Evolutionary conservation across 1,140 invertebrate genomes (phyloP).

Genomic region (Zaprionus africanus): DNA sequence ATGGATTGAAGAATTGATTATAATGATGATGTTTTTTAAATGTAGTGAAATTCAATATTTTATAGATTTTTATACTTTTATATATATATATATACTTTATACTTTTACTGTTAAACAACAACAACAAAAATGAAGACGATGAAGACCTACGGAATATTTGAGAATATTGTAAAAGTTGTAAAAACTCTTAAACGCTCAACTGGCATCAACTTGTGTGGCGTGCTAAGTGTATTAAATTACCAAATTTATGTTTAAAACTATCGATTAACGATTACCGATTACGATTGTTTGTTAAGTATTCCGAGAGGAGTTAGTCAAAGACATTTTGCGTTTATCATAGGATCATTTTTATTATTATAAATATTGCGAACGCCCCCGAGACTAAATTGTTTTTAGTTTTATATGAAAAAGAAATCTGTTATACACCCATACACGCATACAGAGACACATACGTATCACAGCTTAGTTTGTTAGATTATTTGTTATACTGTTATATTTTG

Average conservation of each 20-base stretch:
- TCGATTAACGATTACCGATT: conserved; percentile 48
- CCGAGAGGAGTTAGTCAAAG: conserved; percentile 64
- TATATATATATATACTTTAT: conserved; percentile 83
- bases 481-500: conserved; percentile 57
- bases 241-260: conserved; percentile 5
- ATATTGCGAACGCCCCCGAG: background rate
- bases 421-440: conserved; percentile 23
- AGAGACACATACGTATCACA: conserved; percentile 9
- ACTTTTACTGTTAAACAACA: conserved; percentile 78
- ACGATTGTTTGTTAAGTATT: conserved; percentile 61
- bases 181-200: conserved; percentile 56
- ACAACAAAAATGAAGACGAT: conserved; percentile 33
- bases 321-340: conserved; percentile 67
- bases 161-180: conserved; percentile 68
- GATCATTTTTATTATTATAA: background rate
- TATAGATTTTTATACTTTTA: conserved; percentile 83
- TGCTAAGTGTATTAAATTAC: background rate
- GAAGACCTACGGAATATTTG: conserved; percentile 45
- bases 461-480: conserved; percentile 15
- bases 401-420: conserved; percentile 58
- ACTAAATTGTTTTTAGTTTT: conserved; percentile 55
- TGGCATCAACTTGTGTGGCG: conserved; percentile 38
- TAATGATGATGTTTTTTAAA: conserved; percentile 69
- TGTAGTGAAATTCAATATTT: conserved; percentile 82
- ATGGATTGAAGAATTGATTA: conserved; percentile 31